A percentile compares a stretch with the other conserved stretches of the same genome.
phyloP scores from a whole-genome alignment of 2,888 invertebrate genomes.

The Zele albiditarsus region DNA sequence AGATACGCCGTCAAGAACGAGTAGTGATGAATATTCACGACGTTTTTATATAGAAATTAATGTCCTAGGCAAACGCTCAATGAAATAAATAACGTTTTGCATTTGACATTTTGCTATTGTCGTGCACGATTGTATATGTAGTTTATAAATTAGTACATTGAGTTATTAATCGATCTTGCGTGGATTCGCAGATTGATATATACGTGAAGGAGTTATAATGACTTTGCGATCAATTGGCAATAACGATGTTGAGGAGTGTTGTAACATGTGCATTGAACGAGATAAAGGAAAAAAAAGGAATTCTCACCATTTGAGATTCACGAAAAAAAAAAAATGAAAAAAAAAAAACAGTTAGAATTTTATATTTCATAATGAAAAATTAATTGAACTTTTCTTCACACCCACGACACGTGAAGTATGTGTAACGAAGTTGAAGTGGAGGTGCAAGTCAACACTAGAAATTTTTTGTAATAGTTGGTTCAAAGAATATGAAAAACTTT shows the following conservation, averaged over 20 bases:
- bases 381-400: neutral
- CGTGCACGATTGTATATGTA: conserved; percentile 32
- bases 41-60: conserved; percentile 8
- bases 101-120: conserved; percentile 24
- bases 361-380: neutral
- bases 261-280: neutral
- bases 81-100: conserved; percentile 12
- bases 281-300: neutral
- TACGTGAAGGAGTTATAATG: conserved; percentile 13
- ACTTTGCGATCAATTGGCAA: conserved; percentile 9
- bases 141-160: conserved; percentile 27
- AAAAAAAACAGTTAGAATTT: conserved; percentile 11
- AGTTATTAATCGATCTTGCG: conserved; percentile 34
- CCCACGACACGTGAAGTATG: neutral
- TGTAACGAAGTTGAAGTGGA: neutral
- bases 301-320: no score
- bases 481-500: conserved; percentile 1
- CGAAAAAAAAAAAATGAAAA: neutral
- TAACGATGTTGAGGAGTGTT: neutral
- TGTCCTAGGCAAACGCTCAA: neutral
- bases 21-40: conserved; percentile 32
- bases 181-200: conserved; percentile 12
- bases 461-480: conserved; percentile 12
- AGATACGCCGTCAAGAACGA: conserved; percentile 15
- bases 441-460: conserved; percentile 28